Base-by-base conservation (phyloP, 2,888 invertebrate species). In the Andrena dorsata region DNA sequence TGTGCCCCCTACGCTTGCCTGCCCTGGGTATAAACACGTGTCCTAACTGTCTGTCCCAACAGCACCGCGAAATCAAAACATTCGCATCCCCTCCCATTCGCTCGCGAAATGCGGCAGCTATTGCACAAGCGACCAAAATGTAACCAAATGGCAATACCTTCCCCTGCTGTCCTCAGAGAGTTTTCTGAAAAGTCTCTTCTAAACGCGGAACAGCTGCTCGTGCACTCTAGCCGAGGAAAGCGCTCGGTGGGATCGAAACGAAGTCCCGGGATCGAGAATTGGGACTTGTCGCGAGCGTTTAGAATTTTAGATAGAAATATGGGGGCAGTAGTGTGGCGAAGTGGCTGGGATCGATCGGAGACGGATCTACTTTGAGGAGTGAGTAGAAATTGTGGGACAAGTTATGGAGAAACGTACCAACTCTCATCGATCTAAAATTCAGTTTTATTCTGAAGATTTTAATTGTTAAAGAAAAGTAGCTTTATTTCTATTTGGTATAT, bases 1-100 rank as follows among this genome's bases (percentile, higher is more conserved):
- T 93, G 92, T 86, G 91, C 90, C 84, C 90, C 92, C 80, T 93
- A 92, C 88, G 91, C 92, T 88, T 93, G 93, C 84, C 90, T 93
- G 90, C 92, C 93, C 74, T 93, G 93, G 93, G 92, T 93, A 87
- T 93, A 88, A 92, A 51, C 49, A 69, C 53, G 58, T 30, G 74
- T 53, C 74, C 58, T 56, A 70, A 61, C 60, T 58, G 8, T 65
- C 30, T 76, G 35, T 58, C 41, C 53, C 35, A n/a, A 70, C 20
- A 26, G 35, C 47, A 74, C 47, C 26, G 49, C n/a, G 8, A 68
- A 32, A 28, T 60, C 70, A 26, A 2, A 41, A 41, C 41, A 26
- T 76, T 32, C 26, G 35, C 32, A 23, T 49, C 61, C 53, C 30
- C 41, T 58, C 20, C 8, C 7, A 65, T 65, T 32, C n/a, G 30